Evolutionary conservation across 1,140 invertebrate genomes (phyloP).

Genomic region (Megathymus violae): DNA sequence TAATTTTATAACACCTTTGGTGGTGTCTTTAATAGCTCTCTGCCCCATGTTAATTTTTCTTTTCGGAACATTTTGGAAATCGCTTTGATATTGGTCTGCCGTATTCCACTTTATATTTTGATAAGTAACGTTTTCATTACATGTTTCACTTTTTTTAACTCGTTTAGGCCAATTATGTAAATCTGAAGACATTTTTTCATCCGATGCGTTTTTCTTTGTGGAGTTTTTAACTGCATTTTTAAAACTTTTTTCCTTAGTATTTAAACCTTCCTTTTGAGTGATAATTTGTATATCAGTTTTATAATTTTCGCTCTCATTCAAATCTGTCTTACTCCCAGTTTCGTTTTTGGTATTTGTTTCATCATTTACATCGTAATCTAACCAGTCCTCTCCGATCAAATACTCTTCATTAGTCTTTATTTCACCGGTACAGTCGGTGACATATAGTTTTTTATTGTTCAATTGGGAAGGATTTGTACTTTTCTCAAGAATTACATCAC

Average conservation of each 20-base stretch:
- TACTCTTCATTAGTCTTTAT: neutral
- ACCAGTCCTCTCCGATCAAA: neutral
- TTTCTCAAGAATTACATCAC: neutral
- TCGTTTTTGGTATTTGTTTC: neutral
- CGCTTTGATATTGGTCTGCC: neutral
- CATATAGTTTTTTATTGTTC: neutral
- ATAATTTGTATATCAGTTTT: neutral
- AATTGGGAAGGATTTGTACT: neutral
- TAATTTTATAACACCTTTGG: too few species aligned
- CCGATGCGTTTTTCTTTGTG: neutral
- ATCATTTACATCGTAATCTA: neutral
- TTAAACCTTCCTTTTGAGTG: neutral
- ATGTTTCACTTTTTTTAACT: neutral
- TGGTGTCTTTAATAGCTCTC: too few species aligned
- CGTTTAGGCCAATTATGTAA: neutral
- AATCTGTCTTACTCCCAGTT: neutral
- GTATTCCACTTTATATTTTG: neutral
- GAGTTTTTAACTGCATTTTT: neutral
- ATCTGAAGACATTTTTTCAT: neutral
- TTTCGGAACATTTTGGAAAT: neutral
- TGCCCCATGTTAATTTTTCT: too few species aligned
- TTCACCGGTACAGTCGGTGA: neutral
- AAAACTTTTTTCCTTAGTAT: neutral
- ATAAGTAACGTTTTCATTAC: neutral
- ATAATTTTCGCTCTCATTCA: neutral